Evolutionary conservation across 2,113 vertebrate genomes (phyloP).

Genomic region (Donacobius atricapilla): DNA sequence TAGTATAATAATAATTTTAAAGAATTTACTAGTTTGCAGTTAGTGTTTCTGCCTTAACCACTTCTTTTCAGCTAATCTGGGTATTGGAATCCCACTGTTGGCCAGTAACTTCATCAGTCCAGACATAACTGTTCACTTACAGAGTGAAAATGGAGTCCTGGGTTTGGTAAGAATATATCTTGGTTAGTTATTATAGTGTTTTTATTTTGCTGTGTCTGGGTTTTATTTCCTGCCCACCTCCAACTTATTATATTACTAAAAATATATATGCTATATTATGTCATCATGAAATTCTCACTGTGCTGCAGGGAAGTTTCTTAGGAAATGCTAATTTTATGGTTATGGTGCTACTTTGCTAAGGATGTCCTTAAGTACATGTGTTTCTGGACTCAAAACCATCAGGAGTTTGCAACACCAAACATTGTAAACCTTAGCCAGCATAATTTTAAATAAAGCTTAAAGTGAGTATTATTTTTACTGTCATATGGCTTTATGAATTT

Average conservation of each 20-base stretch:
- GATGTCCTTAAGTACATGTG: neutral
- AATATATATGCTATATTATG: neutral
- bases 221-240: neutral
- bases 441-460: neutral
- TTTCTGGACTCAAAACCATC: neutral
- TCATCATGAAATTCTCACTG: neutral
- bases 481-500: neutral
- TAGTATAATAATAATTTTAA: neutral
- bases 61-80: slow-evolving; percentile 85
- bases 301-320: neutral
- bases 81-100: slow-evolving; percentile 95
- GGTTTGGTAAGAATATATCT: slow-evolving; percentile 85
- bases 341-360: neutral
- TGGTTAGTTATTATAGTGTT: neutral
- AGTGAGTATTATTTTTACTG: neutral
- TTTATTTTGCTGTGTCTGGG: neutral
- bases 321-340: neutral
- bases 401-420: neutral
- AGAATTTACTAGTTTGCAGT: neutral
- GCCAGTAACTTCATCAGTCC: slow-evolving; percentile 97
- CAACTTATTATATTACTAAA: neutral
- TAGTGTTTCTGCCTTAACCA: slow-evolving; percentile 68
- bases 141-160: slow-evolving; percentile 97
- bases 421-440: neutral
- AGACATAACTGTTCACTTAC: slow-evolving; percentile 91